Conservation (phyloP, 2,113 vertebrate genomes). For the Oncorhynchus kisutch region DNA sequence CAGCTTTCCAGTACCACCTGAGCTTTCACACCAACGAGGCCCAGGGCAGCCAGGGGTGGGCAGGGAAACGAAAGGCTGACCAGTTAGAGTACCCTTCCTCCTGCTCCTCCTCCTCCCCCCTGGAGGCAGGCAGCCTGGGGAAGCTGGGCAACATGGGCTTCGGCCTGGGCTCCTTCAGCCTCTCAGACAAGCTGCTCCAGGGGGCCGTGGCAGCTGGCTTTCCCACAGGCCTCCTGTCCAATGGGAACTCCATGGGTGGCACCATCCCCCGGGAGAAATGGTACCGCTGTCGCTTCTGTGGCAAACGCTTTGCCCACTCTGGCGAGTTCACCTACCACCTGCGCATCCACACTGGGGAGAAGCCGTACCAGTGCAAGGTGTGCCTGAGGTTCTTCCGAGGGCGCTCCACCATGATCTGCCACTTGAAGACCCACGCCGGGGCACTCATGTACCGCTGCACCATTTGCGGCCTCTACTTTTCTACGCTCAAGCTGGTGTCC, state of each 20-base stretch:
- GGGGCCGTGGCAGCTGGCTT: constrained; percentile 54
- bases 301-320: constrained; percentile 94
- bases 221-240: constrained; percentile 50
- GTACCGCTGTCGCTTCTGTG: constrained; percentile 94
- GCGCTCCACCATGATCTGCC: constrained; percentile 97
- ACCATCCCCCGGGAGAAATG: constrained; percentile 80
- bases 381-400: constrained; percentile 97
- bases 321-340: constrained; percentile 98
- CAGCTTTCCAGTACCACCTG: constrained; percentile 86
- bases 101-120: constrained; percentile 56
- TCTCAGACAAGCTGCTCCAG: constrained; percentile 63
- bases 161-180: constrained; percentile 44
- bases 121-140: constrained; percentile 44
- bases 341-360: constrained; percentile 95
- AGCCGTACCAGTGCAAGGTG: constrained; percentile 97
- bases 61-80: constrained; percentile 68
- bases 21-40: constrained; percentile 78
- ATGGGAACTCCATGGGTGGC: constrained; percentile 53
- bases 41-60: constrained; percentile 43
- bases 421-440: constrained; percentile 95
- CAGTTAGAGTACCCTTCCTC: constrained; percentile 53
- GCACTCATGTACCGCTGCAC: constrained; percentile 98
- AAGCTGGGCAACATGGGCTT: constrained; percentile 56
- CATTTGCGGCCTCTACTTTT: constrained; percentile 93
- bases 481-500: constrained; percentile 95